These are phyloP conservation scores for Drosophila sucinea DNA, from an alignment of 1,140 invertebrate species.

Conservation along the genomic window DNA sequence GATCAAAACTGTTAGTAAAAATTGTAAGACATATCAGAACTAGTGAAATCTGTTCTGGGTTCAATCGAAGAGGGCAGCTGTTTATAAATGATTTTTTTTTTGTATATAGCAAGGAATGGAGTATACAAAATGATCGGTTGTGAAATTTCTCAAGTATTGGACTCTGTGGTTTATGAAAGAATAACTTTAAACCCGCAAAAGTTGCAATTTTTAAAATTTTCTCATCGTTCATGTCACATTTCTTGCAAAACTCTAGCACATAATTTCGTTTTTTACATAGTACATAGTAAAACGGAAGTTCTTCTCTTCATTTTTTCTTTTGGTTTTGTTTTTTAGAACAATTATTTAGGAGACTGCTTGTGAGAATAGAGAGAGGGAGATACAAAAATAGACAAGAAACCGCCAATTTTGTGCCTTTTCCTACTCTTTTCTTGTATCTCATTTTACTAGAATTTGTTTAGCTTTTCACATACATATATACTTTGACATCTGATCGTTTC, in stretches of 20 bases:
- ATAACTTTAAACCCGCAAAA: no score
- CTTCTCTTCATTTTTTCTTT: background rate
- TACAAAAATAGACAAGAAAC: background rate
- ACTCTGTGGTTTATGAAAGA: no score
- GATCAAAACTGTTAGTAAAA: no score
- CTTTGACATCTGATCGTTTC: background rate
- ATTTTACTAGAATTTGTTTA: constrained; percentile 11
- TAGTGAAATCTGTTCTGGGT: no score
- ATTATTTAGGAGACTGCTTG: background rate
- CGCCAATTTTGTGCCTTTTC: background rate
- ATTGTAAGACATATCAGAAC: no score
- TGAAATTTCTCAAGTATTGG: no score
- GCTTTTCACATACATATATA: constrained; percentile 24
- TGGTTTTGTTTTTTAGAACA: background rate
- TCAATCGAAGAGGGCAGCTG: no score
- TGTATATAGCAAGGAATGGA: no score
- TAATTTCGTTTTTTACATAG: background rate
- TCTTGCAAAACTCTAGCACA: background rate
- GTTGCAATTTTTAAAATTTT: background rate
- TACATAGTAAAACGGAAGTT: background rate
- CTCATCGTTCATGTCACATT: background rate
- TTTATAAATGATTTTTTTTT: no score
- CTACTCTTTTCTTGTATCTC: background rate
- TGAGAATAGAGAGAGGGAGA: background rate
- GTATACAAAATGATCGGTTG: no score